A percentile compares a stretch with the other conserved stretches of the same genome.
phyloP scores from a whole-genome alignment of 2,888 invertebrate species.

The Drosophila robusta region DNA sequence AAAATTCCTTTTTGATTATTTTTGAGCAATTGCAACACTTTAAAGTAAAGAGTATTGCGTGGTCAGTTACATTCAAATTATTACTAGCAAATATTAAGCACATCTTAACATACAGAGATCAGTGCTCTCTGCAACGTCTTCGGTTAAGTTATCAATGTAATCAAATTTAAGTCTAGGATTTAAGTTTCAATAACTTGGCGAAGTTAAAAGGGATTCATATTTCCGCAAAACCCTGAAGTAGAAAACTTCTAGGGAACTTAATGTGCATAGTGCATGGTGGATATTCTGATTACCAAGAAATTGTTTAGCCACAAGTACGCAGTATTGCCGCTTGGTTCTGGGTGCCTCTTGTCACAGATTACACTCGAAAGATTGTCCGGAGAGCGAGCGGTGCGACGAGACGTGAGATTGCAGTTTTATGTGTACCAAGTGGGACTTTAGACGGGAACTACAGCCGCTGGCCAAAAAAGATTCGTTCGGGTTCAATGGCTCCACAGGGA shows the following conservation, averaged over 20 bases:
- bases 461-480: constrained; percentile 48
- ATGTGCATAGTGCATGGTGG: constrained; percentile 13
- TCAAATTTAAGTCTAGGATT: too few relatives aligned
- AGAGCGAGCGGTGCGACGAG: constrained; percentile 3
- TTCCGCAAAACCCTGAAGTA: not conserved
- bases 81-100: too few relatives aligned
- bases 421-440: constrained; percentile 56
- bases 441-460: constrained; percentile 13
- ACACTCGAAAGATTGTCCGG: constrained; percentile 65
- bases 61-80: too few relatives aligned
- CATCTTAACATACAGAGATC: too few relatives aligned
- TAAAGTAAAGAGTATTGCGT: too few relatives aligned
- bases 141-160: too few relatives aligned
- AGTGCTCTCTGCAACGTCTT: too few relatives aligned
- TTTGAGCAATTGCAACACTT: too few relatives aligned
- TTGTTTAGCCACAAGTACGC: constrained; percentile 48
- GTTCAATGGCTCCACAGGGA: constrained; percentile 63
- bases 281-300: constrained; percentile 55
- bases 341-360: constrained; percentile 46
- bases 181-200: too few relatives aligned
- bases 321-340: constrained; percentile 4
- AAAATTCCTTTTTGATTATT: too few relatives aligned
- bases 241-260: constrained; percentile 16
- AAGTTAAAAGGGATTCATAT: not conserved
- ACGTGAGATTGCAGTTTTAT: constrained; percentile 78